Percentiles rank a stretch among this genome's conserved stretches.
These are phyloP conservation scores for Drosophila guanche DNA, from an alignment of 1,140 invertebrate genomes.

Conservation along the genomic window DNA sequence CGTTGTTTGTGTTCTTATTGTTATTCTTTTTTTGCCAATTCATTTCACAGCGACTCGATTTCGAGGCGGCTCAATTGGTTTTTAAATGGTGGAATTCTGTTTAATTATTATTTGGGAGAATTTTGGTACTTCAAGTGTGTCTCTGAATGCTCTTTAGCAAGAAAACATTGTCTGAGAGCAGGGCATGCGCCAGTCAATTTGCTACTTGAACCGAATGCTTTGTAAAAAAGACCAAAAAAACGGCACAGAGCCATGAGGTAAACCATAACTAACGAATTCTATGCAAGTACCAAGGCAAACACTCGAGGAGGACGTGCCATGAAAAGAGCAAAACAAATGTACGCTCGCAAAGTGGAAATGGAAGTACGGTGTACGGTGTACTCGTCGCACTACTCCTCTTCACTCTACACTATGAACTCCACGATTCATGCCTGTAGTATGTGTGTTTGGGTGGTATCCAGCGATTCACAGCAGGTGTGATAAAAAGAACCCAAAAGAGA, in stretches of 20 bases:
- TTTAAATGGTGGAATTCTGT: conserved; percentile 51
- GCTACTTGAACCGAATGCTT: neutral
- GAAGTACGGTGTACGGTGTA: conserved; percentile 43
- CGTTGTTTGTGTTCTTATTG: conserved; percentile 12
- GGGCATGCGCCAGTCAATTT: neutral
- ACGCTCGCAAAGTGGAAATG: conserved; percentile 21
- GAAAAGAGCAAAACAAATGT: conserved; percentile 43
- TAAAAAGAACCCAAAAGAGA: conserved; percentile 56
- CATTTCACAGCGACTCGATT: conserved; percentile 47
- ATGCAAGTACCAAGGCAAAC: conserved; percentile 47
- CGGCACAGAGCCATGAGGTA: neutral
- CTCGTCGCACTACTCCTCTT: conserved; percentile 36
- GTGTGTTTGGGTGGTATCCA: conserved; percentile 49
- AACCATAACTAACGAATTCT: conserved; percentile 51
- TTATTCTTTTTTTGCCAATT: conserved; percentile 54
- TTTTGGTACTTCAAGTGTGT: conserved; percentile 21
- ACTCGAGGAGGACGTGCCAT: conserved; percentile 52
- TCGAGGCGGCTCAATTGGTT: conserved; percentile 55
- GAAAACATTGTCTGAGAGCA: no score
- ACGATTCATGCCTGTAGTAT: neutral
- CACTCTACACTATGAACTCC: neutral
- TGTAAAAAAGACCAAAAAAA: conserved; percentile 1
- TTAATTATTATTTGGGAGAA: conserved; percentile 48
- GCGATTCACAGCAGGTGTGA: conserved; percentile 71
- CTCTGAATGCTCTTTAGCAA: neutral